Base-by-base conservation (phyloP, 2,113 vertebrate genomes). In the Ellobius talpinus region DNA sequence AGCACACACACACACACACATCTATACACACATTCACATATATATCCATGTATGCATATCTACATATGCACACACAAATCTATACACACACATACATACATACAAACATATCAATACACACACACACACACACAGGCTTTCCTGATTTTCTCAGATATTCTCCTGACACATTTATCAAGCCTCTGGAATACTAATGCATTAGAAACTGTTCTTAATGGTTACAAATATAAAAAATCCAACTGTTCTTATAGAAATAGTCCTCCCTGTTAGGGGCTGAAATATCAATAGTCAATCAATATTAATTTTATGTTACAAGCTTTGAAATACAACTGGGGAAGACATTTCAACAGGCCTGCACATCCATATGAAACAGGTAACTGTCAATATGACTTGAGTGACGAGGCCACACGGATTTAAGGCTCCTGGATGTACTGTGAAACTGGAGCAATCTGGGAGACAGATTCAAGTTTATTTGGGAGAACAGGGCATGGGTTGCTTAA, bases 401-500 rank as follows among this genome's bases (percentile, higher is more conserved):
- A 65, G 4, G 7, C 7, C 19, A 9, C 17, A 52, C 9, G 11
- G 42, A 58, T 47, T 45, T 74, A 74, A 61, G 13, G 2, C 8
- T 79, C 10, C 17, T 11, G 1, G 14, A 89, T 45, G 66, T 77
- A 72, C 17, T 45, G 10, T 89, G 86, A 52, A 87, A 72, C 89
- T 73, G 23, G 36, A 68, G 17, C 9, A n/a, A 31, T 50, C 1
- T 33, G 7, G 26, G 11, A 66, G 13, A 39, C 33, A 26, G 16
- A 33, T 63, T 84, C 29, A 77, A 89, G 45, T 92, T 70, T 52
- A 61, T 61, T 76, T 89, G n/a, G 93, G 23, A 86, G n/a, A 89
- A 21, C 10, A 87, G 21, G 77, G 7, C 8, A n/a, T 8, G 5
- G 13, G 12, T 70, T 68, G 39, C 31, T 42, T 63, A 81, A 45